Evolutionary conservation across 2,113 vertebrate genomes (phyloP), one percentile per base, ranked within the genome.

Genomic region (Vulpes ferrilata): DNA sequence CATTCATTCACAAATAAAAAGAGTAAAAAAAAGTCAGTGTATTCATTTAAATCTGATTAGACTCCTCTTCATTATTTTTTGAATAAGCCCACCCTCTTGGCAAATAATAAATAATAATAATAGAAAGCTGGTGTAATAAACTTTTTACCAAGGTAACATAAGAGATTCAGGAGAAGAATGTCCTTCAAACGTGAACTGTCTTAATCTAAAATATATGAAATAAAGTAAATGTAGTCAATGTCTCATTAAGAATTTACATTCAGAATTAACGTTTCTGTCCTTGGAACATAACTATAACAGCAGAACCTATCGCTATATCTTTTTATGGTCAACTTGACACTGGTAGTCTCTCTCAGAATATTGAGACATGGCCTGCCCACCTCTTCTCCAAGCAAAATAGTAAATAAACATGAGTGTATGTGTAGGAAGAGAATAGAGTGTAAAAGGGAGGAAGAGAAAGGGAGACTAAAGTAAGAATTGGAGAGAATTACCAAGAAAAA

Each of bases 191-290:
- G 16, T 35, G 48, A 90, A 67, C 48, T 27, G 32, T 86, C 78
- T 95, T 59, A 97, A 97, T 43, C 20, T 74, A 93, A 76, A 25
- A 27, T 76, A 74, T 25, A 48, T 83, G 38, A 90, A 94, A 35
- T 84, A 2, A 96, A 10, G 15, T 62, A 0, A 0, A 43, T 86
- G 25, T 93, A 78, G 80, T 35, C 27, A 51, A 5, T 78, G 3
- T 95, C 59, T 67, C 85, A 9, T n/a, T 86, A 82, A 95, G 59
- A 98, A 97, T 64, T 81, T 89, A 43, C 13, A 22, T 57, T 83
- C 35, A 96, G 71, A 16, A 96, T 97, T 87, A 98, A 97, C 35
- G 93, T 43, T 88, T 79, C 25, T 93, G 13, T 96, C n/a, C 86
- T 97, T 92, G 82, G 91, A 95, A 90, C 89, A 82, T 95, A 97